Evolutionary conservation across 92 coral and sea anemone species (phyloP), one percentile per base, ranked within the genome.

Genomic region (Phenganax stokvisi): DNA sequence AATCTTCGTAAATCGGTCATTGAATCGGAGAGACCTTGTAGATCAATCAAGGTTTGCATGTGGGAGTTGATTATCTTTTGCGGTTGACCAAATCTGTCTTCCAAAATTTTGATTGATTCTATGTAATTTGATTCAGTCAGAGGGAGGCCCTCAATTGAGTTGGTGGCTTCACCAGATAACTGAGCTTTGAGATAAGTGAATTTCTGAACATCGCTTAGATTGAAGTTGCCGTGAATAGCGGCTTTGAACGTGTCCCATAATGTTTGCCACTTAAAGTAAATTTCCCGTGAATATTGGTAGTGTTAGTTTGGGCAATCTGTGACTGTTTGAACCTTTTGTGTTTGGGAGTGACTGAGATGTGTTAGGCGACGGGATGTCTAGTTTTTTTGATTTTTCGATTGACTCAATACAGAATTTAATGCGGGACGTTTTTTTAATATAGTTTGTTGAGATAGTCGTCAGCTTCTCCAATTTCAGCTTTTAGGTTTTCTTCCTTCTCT

Each of bases 241-340:
- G 82, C 86, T 6, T 83, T 74, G 69, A 37, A 86, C 75, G 0
- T 79, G 83, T 54, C 83, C 89, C 89, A 86, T 82, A 56, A 86
- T 82, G 7, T 86, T 66, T 25, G 12, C 27, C 89, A 86, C 83
- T 12, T 83, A 37, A 28, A 83, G 77, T 54, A 86, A 83, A 37
- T 86, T 79, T 1, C 86, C 86, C 12, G 69, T 25, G 27, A 86
- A 83, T 11, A 68, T 53, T 4, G 89, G 89, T 57, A 86, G 62
- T 54, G 44, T 82, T 44, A 86, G 55, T 65, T 82, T 83, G 20
- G 89, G 89, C 57, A 86, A 74, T 8, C 87, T 37, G 47, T 37
- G 47, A 5, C 5, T 37, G 47, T 37, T 37, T 37, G 47, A 37
- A 5, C 47, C 47, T 1, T 37, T 37, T 37, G 47, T 37, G 47